Evolutionary conservation across 2,888 invertebrate genomes (phyloP).

Genomic region (Protophormia terraenovae): DNA sequence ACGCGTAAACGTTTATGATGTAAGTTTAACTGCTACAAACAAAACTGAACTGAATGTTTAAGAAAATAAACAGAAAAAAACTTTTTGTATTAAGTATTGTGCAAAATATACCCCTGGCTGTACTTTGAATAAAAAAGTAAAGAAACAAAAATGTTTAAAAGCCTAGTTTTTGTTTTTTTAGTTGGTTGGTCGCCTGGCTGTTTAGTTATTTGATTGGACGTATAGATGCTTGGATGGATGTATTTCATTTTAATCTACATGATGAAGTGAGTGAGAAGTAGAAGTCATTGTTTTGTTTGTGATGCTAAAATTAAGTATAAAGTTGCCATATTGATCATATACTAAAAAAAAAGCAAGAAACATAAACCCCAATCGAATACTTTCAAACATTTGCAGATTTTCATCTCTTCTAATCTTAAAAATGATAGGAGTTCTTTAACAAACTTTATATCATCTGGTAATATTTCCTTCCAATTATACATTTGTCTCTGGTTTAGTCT

Average conservation of each 20-base stretch:
- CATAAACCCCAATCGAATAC: too few species aligned
- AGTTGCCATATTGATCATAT: neutral
- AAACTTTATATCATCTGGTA: neutral
- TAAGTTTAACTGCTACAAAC: conserved; percentile 3
- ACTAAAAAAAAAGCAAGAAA: too few species aligned
- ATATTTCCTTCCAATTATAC: neutral
- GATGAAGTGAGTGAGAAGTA: neutral
- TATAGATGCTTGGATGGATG: neutral
- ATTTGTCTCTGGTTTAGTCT: neutral
- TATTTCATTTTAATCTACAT: neutral
- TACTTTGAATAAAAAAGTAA: neutral
- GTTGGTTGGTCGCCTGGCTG: neutral
- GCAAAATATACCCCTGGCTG: conserved; percentile 12
- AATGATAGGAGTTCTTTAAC: neutral
- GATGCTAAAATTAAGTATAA: neutral
- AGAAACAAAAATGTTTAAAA: neutral
- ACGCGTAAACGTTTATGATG: conserved; percentile 18
- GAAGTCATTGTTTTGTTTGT: neutral
- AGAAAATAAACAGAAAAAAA: neutral
- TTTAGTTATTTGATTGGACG: conserved; percentile 2
- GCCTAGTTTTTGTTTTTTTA: neutral
- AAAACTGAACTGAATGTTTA: neutral
- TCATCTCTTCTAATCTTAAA: too few species aligned
- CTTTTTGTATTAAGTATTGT: neutral
- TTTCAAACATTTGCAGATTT: too few species aligned